Evolutionary conservation across 2,888 invertebrate genomes (phyloP).

Genomic region (Ornithoptera alexandrae): DNA sequence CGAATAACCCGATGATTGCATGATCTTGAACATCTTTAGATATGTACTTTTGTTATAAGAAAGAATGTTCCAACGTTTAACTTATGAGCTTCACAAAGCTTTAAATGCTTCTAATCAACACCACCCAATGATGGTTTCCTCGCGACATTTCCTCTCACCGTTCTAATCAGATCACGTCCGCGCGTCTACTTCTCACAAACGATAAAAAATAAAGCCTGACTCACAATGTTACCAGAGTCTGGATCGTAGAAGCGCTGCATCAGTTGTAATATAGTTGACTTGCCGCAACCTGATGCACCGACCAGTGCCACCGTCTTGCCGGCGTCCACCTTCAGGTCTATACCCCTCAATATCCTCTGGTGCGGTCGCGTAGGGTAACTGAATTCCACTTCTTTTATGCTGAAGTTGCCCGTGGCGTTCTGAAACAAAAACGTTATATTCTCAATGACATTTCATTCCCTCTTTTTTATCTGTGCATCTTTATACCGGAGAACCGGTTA

Average conservation of each 20-base stretch:
- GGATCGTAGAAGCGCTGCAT: conserved; percentile 90
- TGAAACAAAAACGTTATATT: conserved; percentile 41
- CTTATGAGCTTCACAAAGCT: too few relatives aligned
- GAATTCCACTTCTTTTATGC: conserved; percentile 85
- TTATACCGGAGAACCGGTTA: too few relatives aligned
- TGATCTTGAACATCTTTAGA: too few relatives aligned
- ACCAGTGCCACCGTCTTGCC: conserved; percentile 88
- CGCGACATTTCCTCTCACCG: too few relatives aligned
- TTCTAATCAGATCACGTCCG: too few relatives aligned
- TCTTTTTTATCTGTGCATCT: too few relatives aligned
- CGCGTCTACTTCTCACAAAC: too few relatives aligned
- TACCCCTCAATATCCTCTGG: conserved; percentile 83
- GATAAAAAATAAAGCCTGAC: conserved; percentile 36
- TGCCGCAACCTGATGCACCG: conserved; percentile 88
- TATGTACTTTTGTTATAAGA: too few relatives aligned
- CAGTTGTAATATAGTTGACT: conserved; percentile 88
- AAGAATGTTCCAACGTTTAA: too few relatives aligned
- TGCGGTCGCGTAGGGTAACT: conserved; percentile 89
- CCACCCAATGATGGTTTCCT: too few relatives aligned
- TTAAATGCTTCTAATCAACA: too few relatives aligned
- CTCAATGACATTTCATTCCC: background rate
- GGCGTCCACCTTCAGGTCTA: conserved; percentile 83
- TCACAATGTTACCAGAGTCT: conserved; percentile 77
- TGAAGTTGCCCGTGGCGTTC: conserved; percentile 83
- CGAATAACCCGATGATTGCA: too few relatives aligned